Conservation (phyloP, 2,113 vertebrate genomes). For the Podilymbus podiceps region DNA sequence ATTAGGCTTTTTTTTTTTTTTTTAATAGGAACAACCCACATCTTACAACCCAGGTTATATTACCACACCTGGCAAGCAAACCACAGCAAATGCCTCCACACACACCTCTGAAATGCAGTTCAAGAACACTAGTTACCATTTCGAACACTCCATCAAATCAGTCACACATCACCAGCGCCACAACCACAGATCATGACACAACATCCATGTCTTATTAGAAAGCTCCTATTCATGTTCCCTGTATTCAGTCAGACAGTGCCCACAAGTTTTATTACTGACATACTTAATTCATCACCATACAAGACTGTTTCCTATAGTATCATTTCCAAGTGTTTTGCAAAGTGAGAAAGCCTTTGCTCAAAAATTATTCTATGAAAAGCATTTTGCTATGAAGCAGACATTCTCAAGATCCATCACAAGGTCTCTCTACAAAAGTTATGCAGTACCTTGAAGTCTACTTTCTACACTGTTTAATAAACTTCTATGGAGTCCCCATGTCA, state of each 20-base stretch:
- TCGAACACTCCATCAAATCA: accelerated
- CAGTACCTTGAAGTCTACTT: not conserved
- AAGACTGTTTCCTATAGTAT: not conserved
- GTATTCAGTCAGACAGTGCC: accelerated
- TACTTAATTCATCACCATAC: not conserved
- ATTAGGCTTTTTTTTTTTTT: not conserved
- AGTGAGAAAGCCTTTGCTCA: not conserved
- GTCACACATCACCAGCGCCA: not conserved
- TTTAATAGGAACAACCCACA: not conserved
- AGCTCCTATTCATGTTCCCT: not conserved
- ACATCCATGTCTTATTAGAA: not conserved
- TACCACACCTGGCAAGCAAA: not conserved
- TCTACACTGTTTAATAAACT: not conserved
- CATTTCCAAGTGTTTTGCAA: not conserved
- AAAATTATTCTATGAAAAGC: not conserved
- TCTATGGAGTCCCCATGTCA: not conserved
- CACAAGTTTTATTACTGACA: not conserved
- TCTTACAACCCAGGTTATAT: not conserved
- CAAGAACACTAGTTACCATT: not conserved
- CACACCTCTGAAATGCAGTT: not conserved
- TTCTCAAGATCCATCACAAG: not conserved
- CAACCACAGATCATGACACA: not conserved
- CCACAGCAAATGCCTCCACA: not conserved
- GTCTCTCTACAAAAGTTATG: not conserved
- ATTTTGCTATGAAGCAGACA: not conserved